A percentile compares a stretch with the other conserved stretches of the same genome.
Conservation (phyloP, 2,113 vertebrate genomes). For the Microcebus lehilahytsara region DNA sequence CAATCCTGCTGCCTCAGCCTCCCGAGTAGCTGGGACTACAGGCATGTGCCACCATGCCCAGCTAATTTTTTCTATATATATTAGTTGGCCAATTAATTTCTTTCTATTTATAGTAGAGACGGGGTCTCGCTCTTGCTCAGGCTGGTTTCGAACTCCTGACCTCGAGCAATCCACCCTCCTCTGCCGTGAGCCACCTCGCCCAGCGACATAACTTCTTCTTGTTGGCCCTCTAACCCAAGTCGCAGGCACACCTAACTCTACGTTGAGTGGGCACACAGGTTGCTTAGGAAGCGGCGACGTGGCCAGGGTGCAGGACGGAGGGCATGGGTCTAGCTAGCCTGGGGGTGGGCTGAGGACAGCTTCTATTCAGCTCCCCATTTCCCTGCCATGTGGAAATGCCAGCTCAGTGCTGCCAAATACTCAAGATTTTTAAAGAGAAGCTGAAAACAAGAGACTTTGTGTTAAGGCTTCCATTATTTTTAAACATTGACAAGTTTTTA, state of each 20-base stretch:
- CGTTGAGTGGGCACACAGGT: accelerated
- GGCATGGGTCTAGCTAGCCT: too few species aligned
- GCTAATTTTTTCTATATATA: too few species aligned
- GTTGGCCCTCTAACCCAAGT: not conserved
- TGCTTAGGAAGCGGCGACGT: not conserved
- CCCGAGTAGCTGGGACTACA: too few species aligned
- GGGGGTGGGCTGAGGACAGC: not conserved
- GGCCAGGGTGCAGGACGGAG: accelerated
- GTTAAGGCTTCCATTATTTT: not conserved
- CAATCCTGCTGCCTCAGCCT: too few species aligned
- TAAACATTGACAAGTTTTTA: not conserved
- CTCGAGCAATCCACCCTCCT: too few species aligned
- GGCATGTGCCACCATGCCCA: too few species aligned
- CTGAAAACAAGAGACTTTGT: not conserved
- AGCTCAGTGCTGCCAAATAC: not conserved
- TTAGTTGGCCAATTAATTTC: too few species aligned
- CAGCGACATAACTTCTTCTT: not conserved
- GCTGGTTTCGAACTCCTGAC: too few species aligned
- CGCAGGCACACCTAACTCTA: not conserved
- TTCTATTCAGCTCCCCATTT: not conserved
- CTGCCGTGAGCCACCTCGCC: too few species aligned
- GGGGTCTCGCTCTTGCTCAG: too few species aligned
- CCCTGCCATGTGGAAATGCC: not conserved
- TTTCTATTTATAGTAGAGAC: too few species aligned
- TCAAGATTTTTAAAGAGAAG: not conserved